Evolutionary conservation across 2,113 vertebrate genomes (phyloP).

Genomic region (Erpornis zantholeuca): DNA sequence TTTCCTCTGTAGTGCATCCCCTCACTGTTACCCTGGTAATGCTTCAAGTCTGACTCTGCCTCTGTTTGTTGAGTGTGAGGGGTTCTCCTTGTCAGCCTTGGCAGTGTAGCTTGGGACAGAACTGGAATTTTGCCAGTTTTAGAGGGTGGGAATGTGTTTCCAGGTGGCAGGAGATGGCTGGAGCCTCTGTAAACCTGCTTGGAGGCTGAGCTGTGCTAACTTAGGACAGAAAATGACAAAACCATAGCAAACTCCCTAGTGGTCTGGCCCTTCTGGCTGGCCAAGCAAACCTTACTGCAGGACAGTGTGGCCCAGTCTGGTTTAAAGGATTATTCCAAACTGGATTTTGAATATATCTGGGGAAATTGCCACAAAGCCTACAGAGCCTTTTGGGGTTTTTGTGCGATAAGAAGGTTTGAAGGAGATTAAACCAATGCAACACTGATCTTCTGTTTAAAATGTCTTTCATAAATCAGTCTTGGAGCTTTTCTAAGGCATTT

Average conservation of each 20-base stretch:
- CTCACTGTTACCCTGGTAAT: not conserved
- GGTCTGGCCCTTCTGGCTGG: not conserved
- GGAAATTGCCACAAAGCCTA: not conserved
- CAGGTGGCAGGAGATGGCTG: not conserved
- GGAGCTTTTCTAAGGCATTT: not conserved
- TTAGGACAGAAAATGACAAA: not conserved
- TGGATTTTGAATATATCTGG: not conserved
- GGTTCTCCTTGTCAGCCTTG: not conserved
- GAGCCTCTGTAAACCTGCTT: not conserved
- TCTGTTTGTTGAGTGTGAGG: not conserved
- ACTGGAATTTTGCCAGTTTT: not conserved
- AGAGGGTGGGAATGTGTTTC: not conserved
- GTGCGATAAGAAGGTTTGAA: not conserved
- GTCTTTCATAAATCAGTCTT: not conserved
- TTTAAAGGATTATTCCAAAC: not conserved
- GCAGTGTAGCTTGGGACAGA: not conserved
- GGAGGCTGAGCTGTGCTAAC: not conserved
- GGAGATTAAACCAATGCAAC: not conserved
- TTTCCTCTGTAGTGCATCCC: not conserved
- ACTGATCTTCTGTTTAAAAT: not conserved
- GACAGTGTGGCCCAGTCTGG: not conserved
- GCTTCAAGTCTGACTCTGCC: not conserved
- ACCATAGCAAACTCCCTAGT: not conserved
- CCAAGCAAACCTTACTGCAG: not conserved
- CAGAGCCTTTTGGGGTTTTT: not conserved